Base-by-base conservation (phyloP, 2,888 invertebrate genomes). In the Drosophila nr. fundita region DNA sequence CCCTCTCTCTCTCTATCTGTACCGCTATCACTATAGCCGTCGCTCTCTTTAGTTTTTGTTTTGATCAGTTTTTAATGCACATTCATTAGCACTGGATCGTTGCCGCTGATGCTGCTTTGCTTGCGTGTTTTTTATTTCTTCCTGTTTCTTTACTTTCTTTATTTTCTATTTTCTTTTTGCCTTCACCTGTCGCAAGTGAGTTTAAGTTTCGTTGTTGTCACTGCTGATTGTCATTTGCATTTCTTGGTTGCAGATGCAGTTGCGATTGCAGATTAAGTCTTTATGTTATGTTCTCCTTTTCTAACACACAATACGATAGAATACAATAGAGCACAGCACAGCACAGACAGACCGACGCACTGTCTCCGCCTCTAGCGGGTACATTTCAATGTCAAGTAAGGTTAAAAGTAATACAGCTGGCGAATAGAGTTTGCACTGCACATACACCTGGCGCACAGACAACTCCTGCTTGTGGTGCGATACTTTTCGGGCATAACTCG, bases 381-480 rank as follows among this genome's bases (percentile, higher is more conserved):
- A 85, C 85, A 83, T 89, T 92, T 92, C 92, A 92, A 92, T 92
- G 92, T 92, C 92, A 92, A 90, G 91, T 91, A 92, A 92, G 92
- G 92, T 92, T 92, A 92, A 90, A 86, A 87, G 85, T 82, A 87
- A 87, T 85, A 82, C 85, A 55, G 64, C 62, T 64, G 59, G 48
- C 67, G 29, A 42, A 55, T 59, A 73, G 66, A 80, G 84, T 84
- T 85, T 42, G 53, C 60, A 58, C 71, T 60, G 64, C 68, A 83
- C 73, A 74, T 73, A 83, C 84, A 80, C 74, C 66, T 67, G 73
- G 50, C 78, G 66, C 64, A 75, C 72, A 69, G 58, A 60, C 61
- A 70, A 68, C 77, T 74, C 71, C 74, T 76, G 70, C 50, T 76
- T 65, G 68, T 13, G 62, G 73, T 65, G 68, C 62, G 61, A 38